Evolutionary conservation across 2,888 invertebrate genomes (phyloP).

Genomic region (Meloe dianella): DNA sequence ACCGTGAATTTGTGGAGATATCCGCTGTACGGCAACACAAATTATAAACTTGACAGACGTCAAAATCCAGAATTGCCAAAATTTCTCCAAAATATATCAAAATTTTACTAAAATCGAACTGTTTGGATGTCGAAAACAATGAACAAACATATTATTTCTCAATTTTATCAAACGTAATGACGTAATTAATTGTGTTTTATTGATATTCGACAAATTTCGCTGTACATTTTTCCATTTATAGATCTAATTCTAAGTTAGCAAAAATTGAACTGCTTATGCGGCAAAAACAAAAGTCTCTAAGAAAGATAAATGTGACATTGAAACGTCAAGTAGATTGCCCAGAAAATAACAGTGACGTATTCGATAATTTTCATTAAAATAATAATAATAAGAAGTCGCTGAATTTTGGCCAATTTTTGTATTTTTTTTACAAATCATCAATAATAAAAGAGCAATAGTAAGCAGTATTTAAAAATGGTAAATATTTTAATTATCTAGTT

Average conservation of each 20-base stretch:
- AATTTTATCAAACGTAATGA: too few species aligned
- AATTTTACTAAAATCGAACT: background rate
- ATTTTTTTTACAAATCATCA: too few species aligned
- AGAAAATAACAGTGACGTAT: conserved; percentile 1
- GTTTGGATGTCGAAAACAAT: background rate
- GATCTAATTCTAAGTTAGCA: background rate
- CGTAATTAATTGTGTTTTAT: background rate
- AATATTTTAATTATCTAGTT: background rate
- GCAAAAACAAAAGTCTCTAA: background rate
- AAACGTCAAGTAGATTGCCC: background rate
- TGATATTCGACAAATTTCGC: background rate
- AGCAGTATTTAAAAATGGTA: background rate
- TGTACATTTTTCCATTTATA: too few species aligned
- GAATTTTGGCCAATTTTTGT: too few species aligned
- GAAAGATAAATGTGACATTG: background rate
- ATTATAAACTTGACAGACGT: background rate
- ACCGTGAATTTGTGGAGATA: too few species aligned
- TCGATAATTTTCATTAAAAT: background rate
- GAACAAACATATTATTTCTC: background rate
- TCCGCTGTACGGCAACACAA: too few species aligned
- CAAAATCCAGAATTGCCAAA: background rate
- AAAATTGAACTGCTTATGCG: background rate
- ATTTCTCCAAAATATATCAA: background rate
- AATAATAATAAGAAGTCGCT: background rate
- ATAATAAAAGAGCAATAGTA: background rate